These are phyloP conservation scores for Typhlichthys subterraneus DNA, from an alignment of 2,797 vertebrate genomes.

Conservation along the genomic window DNA sequence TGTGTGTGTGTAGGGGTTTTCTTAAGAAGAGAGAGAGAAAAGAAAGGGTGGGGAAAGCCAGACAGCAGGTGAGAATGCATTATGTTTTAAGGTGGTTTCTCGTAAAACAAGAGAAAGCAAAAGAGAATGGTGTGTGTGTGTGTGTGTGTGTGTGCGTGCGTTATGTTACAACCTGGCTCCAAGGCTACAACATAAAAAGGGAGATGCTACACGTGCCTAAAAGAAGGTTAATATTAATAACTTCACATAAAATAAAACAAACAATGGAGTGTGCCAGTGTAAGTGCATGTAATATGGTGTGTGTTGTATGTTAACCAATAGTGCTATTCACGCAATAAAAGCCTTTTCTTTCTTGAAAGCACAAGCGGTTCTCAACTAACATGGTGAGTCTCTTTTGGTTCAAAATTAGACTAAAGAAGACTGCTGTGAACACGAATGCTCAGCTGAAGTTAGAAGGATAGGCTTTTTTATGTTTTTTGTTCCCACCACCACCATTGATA, in stretches of 20 bases:
- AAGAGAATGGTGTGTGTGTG: too few relatives aligned
- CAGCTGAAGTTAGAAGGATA: constrained; percentile 53
- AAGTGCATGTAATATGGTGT: too few relatives aligned
- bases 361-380: constrained; percentile 60
- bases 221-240: too few relatives aligned
- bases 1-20: background rate
- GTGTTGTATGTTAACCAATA: background rate
- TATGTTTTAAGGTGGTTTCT: background rate
- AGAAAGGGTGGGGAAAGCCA: background rate
- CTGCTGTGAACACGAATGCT: constrained; percentile 28
- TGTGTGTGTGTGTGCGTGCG: too few relatives aligned
- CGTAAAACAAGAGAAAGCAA: background rate
- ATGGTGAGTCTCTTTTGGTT: constrained; percentile 58
- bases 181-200: too few relatives aligned
- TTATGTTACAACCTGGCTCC: too few relatives aligned
- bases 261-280: too few relatives aligned
- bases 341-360: constrained; percentile 49
- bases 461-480: constrained; percentile 41
- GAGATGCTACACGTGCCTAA: too few relatives aligned
- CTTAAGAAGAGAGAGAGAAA: background rate
- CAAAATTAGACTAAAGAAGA: constrained; percentile 52
- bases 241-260: too few relatives aligned
- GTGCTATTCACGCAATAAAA: constrained; percentile 58
- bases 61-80: background rate
- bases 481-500: constrained; percentile 37